Conservation (phyloP, 2,888 invertebrate species). For the Zele albiditarsus region DNA sequence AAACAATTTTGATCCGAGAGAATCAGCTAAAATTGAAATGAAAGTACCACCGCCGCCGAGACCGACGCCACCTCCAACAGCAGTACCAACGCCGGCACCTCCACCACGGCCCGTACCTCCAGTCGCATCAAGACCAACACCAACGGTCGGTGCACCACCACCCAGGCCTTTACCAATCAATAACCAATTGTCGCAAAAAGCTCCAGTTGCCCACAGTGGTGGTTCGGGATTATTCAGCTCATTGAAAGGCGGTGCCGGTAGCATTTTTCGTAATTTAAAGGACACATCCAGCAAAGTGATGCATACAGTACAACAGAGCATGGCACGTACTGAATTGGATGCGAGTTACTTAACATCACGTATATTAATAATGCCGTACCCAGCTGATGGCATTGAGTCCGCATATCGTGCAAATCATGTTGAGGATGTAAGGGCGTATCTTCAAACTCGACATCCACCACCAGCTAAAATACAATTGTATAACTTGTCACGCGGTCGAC, state of each 20-base stretch:
- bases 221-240: slow-evolving; percentile 85
- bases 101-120: slow-evolving; percentile 67
- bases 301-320: slow-evolving; percentile 95
- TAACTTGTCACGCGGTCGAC: slow-evolving; percentile 82
- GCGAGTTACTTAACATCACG: slow-evolving; percentile 94
- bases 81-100: slow-evolving; percentile 68
- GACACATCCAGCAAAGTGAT: slow-evolving; percentile 97
- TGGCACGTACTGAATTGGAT: slow-evolving; percentile 91
- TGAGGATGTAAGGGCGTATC: slow-evolving; percentile 89
- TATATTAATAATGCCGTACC: slow-evolving; percentile 94
- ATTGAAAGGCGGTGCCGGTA: slow-evolving; percentile 93
- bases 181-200: slow-evolving; percentile 53
- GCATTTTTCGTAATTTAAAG: slow-evolving; percentile 92
- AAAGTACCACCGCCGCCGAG: slow-evolving; percentile 61
- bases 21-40: slow-evolving; percentile 80
- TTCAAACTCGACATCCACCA: slow-evolving; percentile 84
- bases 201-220: slow-evolving; percentile 44
- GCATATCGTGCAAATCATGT: slow-evolving; percentile 93
- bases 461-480: slow-evolving; percentile 86
- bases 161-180: slow-evolving; percentile 59
- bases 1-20: slow-evolving; percentile 86
- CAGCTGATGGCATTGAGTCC: slow-evolving; percentile 95
- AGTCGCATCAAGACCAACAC: slow-evolving; percentile 60
- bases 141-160: slow-evolving; percentile 59
- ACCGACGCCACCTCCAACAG: slow-evolving; percentile 57